Evolutionary conservation across 2,888 invertebrate genomes (phyloP), one percentile per base, ranked within the genome.

Genomic region (Drosophila algonquin): DNA sequence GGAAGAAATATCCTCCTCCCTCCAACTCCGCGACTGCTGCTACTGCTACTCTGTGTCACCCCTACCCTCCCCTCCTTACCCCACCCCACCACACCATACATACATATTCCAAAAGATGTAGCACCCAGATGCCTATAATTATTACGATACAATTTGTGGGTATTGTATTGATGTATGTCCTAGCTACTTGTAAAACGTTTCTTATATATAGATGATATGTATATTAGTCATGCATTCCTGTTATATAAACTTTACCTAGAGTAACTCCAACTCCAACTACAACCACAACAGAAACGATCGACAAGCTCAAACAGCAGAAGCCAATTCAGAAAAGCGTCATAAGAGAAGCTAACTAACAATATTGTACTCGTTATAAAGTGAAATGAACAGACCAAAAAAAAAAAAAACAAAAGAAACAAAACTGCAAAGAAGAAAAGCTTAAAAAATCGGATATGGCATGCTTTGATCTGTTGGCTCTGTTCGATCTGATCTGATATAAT

Each of bases 181-280:
- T 79, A 82, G 73, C 83, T 85, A 82, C 69, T 79, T 85, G 58
- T 79, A 85, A 74, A 71, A 74, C 55, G 67, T 82, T 83, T 85
- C 74, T 71, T 65, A 35, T 52, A 27, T 52, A 59, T 69, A 70
- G 46, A 50, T 55, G 46, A 50, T 55, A 69, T 68, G 48, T 69
- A 65, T 53, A 72, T 86, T 88, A 88, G 89, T 82, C 82, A 83
- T 88, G 89, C 89, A 88, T 83, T 83, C 89, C 89, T 83, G 89
- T 88, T 88, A 82, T 88, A 85, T 84, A 67, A 87, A 72, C 65
- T 77, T 80, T 77, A 80, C 71, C 71, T 86, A 86, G 83, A 61
- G 73, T 63, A 58, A 62, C 47, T 14, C 55, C 61, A 61, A 70
- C 67, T 67, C 57, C 67, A 69, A 54, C 65, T 56, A 69, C 18